Conservation (phyloP, 1,140 invertebrate species). For the Dendrolimus punctatus region DNA sequence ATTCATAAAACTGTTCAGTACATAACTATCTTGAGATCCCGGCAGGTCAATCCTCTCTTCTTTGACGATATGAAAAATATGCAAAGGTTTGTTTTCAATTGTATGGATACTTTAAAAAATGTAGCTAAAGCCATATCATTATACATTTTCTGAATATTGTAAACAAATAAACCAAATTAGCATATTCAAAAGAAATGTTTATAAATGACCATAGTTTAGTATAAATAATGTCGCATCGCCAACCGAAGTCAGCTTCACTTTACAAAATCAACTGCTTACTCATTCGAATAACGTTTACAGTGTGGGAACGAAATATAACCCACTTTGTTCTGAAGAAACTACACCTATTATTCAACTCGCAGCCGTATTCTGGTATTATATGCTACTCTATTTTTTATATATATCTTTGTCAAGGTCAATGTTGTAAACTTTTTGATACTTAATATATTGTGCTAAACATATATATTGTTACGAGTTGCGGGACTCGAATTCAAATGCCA, state of each 20-base stretch:
- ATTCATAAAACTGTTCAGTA: too few species aligned
- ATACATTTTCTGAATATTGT: too few species aligned
- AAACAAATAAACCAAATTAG: background rate
- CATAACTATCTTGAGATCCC: too few species aligned
- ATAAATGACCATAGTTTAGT: constrained; percentile 12
- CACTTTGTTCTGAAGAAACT: constrained; percentile 52
- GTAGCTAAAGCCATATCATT: too few species aligned
- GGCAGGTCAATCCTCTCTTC: too few species aligned
- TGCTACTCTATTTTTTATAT: constrained; percentile 6
- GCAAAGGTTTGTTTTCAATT: too few species aligned
- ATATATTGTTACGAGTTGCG: too few species aligned
- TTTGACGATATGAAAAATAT: too few species aligned
- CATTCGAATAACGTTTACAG: constrained; percentile 56
- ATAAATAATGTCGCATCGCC: constrained; percentile 10
- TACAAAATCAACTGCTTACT: constrained; percentile 48
- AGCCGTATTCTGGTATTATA: constrained; percentile 40
- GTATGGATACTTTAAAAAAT: too few species aligned
- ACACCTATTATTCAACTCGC: constrained; percentile 50
- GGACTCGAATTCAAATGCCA: too few species aligned
- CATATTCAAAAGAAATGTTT: constrained; percentile 1
- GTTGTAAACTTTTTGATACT: too few species aligned
- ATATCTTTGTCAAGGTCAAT: background rate
- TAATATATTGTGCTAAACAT: too few species aligned
- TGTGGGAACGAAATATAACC: constrained; percentile 55
- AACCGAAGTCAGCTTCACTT: constrained; percentile 13